Conservation (phyloP, 2,888 invertebrate species). For the Rhaphigaster nebulosa region DNA sequence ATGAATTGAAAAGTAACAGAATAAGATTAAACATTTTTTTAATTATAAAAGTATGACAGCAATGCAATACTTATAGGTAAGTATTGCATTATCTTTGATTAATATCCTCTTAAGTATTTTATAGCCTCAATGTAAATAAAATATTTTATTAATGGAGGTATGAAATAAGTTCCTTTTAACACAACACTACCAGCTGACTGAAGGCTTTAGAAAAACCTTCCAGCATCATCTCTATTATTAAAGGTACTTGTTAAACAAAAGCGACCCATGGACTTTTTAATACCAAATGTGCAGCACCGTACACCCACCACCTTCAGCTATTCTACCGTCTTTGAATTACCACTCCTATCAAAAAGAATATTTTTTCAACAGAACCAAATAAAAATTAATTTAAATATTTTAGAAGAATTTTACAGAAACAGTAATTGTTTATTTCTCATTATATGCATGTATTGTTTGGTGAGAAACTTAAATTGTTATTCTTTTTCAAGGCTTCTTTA, state of each 20-base stretch:
- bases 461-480: no score
- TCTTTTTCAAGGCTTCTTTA: no score
- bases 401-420: no score
- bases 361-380: neutral
- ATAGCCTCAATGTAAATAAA: neutral
- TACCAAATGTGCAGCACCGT: neutral
- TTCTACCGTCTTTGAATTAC: neutral
- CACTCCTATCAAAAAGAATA: neutral
- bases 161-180: neutral
- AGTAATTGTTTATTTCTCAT: no score
- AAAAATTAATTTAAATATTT: neutral
- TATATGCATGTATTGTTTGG: no score
- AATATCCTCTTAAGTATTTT: neutral
- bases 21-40: no score
- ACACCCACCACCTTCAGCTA: neutral
- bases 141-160: neutral
- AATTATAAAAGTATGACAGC: no score
- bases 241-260: conserved; percentile 24
- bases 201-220: neutral
- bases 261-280: conserved; percentile 1
- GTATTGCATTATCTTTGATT: neutral
- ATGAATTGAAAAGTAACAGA: no score
- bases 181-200: neutral
- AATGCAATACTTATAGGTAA: no score
- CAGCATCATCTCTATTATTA: neutral